Percentiles rank a stretch among this genome's conserved stretches.
These are phyloP conservation scores for Diabrotica balteata DNA, from an alignment of 2,888 invertebrate genomes.

Conservation along the genomic window DNA sequence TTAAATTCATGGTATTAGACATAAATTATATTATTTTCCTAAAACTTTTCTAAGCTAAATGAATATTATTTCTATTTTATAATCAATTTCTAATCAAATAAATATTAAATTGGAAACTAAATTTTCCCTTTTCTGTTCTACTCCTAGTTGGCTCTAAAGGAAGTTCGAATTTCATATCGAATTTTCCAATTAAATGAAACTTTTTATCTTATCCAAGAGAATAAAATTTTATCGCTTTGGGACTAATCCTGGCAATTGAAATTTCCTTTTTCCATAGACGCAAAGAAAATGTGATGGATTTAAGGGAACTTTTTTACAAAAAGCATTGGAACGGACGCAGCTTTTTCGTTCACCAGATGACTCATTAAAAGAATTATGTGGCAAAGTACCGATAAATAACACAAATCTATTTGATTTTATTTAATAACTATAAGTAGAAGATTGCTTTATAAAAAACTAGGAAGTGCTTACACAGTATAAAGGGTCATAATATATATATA, in stretches of 20 bases:
- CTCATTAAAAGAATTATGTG: constrained; percentile 4
- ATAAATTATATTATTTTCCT: too few species aligned
- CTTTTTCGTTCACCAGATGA: neutral
- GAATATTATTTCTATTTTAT: too few species aligned
- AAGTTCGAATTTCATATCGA: constrained; percentile 28
- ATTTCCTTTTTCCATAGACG: constrained; percentile 19
- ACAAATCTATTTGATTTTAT: too few species aligned
- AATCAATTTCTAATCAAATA: too few species aligned
- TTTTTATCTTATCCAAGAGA: constrained; percentile 22
- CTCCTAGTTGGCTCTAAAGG: neutral
- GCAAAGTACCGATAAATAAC: too few species aligned
- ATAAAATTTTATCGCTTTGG: constrained; percentile 26
- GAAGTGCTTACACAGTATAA: too few species aligned
- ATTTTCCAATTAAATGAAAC: constrained; percentile 27
- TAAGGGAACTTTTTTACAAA: constrained; percentile 9
- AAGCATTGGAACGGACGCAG: neutral
- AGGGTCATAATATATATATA: too few species aligned
- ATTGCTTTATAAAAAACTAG: too few species aligned
- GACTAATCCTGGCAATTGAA: constrained; percentile 25
- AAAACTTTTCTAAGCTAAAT: too few species aligned
- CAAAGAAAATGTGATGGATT: constrained; percentile 26
- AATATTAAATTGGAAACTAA: too few species aligned
- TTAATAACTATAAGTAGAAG: too few species aligned
- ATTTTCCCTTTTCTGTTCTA: neutral
- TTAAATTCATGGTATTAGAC: too few species aligned